Evolutionary conservation across 2,888 invertebrate species (phyloP).

Genomic region (Andrena marginata): DNA sequence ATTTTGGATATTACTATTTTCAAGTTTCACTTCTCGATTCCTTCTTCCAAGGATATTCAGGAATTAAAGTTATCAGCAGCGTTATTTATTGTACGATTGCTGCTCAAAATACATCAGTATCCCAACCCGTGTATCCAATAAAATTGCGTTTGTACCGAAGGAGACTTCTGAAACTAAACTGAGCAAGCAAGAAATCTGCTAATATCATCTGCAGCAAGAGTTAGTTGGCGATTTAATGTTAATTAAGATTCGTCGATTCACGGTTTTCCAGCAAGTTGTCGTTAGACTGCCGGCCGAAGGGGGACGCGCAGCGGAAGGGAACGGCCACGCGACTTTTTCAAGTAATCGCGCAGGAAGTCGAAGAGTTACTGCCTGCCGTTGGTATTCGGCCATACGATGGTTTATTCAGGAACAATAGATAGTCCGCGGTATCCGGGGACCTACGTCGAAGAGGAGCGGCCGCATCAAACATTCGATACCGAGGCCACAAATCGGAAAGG

Average conservation of each 20-base stretch:
- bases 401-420: constrained; percentile 82
- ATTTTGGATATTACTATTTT: too few relatives aligned
- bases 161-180: too few relatives aligned
- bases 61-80: too few relatives aligned
- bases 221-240: neutral
- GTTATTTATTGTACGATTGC: too few relatives aligned
- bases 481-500: constrained; percentile 70
- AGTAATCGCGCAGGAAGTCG: constrained; percentile 70
- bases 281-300: neutral
- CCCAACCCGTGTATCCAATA: too few relatives aligned
- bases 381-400: constrained; percentile 77
- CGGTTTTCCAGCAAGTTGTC: neutral
- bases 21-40: too few relatives aligned
- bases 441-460: constrained; percentile 76
- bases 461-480: constrained; percentile 77
- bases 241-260: neutral
- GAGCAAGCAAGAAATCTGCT: too few relatives aligned
- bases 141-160: too few relatives aligned
- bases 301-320: constrained; percentile 35
- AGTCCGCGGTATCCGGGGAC: constrained; percentile 71
- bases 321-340: constrained; percentile 67
- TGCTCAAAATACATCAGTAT: too few relatives aligned
- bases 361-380: constrained; percentile 71
- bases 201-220: too few relatives aligned
- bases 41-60: too few relatives aligned